phyloP scores from a whole-genome alignment of 2,113 vertebrate genomes.

The Oryzias woworae region DNA sequence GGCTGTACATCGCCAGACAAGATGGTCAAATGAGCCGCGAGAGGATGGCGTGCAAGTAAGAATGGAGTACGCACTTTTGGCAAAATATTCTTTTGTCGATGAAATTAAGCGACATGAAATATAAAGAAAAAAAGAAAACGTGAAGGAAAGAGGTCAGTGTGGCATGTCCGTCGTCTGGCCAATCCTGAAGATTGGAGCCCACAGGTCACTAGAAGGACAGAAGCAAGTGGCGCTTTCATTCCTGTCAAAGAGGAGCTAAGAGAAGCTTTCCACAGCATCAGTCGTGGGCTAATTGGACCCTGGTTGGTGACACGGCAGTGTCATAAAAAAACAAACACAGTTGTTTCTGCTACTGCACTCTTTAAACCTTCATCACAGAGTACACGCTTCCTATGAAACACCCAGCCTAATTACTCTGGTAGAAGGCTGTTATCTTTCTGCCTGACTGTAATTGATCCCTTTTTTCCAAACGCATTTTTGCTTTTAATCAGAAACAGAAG shows the following conservation, averaged over 20 bases:
- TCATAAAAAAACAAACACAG: slow-evolving; percentile 81
- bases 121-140: not conserved
- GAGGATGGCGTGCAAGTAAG: slow-evolving; percentile 12
- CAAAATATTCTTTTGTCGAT: slow-evolving; percentile 30
- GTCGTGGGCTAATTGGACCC: slow-evolving; percentile 78
- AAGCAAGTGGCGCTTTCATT: slow-evolving; percentile 60
- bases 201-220: slow-evolving; percentile 57
- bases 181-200: slow-evolving; percentile 48
- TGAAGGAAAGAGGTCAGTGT: not conserved
- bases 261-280: slow-evolving; percentile 72
- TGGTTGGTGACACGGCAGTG: slow-evolving; percentile 73
- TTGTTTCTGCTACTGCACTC: slow-evolving; percentile 75
- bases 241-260: slow-evolving; percentile 68
- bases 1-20: slow-evolving; percentile 29
- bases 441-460: slow-evolving; percentile 71
- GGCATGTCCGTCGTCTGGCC: slow-evolving; percentile 14
- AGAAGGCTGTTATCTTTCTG: slow-evolving; percentile 64
- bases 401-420: slow-evolving; percentile 76
- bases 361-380: slow-evolving; percentile 80
- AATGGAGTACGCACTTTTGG: slow-evolving; percentile 20
- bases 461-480: slow-evolving; percentile 66
- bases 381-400: slow-evolving; percentile 73
- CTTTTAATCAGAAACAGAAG: slow-evolving; percentile 78
- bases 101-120: slow-evolving; percentile 36
- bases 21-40: slow-evolving; percentile 35